Conservation (phyloP, 1,140 invertebrate species). For the Lordiphosa stackelbergi region DNA sequence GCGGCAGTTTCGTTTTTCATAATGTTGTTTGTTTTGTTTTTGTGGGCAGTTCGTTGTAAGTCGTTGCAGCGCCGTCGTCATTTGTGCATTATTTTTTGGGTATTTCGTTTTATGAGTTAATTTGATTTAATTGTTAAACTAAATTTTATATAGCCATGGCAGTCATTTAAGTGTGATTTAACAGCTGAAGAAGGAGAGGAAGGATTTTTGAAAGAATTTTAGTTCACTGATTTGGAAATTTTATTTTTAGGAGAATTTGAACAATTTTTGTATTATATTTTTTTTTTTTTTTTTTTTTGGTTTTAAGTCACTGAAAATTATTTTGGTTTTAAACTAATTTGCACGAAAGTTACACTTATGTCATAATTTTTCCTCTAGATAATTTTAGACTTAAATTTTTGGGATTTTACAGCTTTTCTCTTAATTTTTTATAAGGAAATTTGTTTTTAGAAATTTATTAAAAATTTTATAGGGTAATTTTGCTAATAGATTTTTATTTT, state of each 20-base stretch:
- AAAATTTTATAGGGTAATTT: too few species aligned
- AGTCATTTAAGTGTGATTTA: conserved; percentile 32
- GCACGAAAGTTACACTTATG: too few species aligned
- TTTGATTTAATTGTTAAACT: conserved; percentile 15
- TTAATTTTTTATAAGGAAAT: too few species aligned
- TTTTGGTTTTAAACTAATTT: too few species aligned
- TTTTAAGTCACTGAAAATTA: too few species aligned
- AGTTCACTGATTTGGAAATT: background rate
- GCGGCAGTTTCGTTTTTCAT: conserved; percentile 17
- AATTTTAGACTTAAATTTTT: too few species aligned
- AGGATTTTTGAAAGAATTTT: background rate
- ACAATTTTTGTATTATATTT: background rate
- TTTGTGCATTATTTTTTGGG: conserved; percentile 65
- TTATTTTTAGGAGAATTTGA: background rate
- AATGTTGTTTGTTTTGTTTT: conserved; percentile 30
- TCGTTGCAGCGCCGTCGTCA: conserved; percentile 45
- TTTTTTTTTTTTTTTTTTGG: background rate
- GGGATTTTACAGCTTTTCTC: too few species aligned
- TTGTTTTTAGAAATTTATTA: too few species aligned
- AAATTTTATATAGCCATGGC: conserved; percentile 39
- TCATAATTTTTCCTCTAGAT: too few species aligned
- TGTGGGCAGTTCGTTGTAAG: conserved; percentile 46
- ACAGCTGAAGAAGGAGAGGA: conserved; percentile 8
- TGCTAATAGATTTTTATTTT: too few species aligned
- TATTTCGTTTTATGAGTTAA: conserved; percentile 30